Evolutionary conservation across 2,888 invertebrate species (phyloP).

Genomic region (Diaperis boleti): DNA sequence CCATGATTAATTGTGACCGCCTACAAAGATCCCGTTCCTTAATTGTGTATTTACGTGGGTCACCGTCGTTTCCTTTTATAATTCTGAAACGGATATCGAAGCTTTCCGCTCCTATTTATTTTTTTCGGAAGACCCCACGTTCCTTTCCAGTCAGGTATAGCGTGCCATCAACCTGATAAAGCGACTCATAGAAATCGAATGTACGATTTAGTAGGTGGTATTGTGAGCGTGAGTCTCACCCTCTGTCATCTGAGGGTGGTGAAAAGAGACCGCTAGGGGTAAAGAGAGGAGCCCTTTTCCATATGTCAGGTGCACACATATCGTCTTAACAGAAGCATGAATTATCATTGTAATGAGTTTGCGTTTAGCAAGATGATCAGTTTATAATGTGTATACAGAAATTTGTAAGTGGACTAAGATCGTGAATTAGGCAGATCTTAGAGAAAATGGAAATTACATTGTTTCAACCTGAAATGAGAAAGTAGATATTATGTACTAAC

Average conservation of each 20-base stretch:
- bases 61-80: conserved; percentile 16
- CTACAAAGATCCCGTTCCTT: neutral
- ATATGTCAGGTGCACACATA: conserved; percentile 31
- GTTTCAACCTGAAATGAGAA: no score
- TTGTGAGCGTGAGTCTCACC: conserved; percentile 40
- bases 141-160: conserved; percentile 33
- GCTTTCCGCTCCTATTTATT: conserved; percentile 13
- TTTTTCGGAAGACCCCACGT: conserved; percentile 19
- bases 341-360: conserved; percentile 33
- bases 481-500: no score
- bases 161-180: conserved; percentile 51
- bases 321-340: conserved; percentile 33
- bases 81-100: conserved; percentile 21
- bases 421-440: no score
- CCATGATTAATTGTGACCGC: conserved; percentile 15
- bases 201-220: conserved; percentile 47
- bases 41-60: conserved; percentile 11
- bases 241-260: conserved; percentile 30
- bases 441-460: no score
- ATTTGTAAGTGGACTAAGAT: conserved; percentile 32
- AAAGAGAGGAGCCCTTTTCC: conserved; percentile 15
- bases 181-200: conserved; percentile 58
- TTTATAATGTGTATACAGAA: conserved; percentile 26
- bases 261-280: conserved; percentile 21
- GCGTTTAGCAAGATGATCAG: conserved; percentile 25